phyloP scores from a whole-genome alignment of 2,113 vertebrate species.

The Poeciliopsis prolifica region DNA sequence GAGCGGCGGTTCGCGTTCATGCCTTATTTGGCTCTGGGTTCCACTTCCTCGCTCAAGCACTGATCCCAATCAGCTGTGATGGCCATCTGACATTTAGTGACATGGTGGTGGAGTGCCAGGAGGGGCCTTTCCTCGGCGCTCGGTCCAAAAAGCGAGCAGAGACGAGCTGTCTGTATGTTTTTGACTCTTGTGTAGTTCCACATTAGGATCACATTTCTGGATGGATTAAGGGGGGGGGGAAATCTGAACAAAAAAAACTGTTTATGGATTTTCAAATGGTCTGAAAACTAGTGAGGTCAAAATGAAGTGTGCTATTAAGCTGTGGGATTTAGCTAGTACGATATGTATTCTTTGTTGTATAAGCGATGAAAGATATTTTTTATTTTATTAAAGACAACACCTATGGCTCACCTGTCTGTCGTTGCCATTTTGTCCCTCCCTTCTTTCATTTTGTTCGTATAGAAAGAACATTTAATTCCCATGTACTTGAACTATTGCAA shows the following conservation, averaged over 20 bases:
- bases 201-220: conserved; percentile 12
- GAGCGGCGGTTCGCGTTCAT: conserved; percentile 47
- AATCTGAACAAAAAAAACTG: not conserved
- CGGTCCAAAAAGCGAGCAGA: conserved; percentile 40
- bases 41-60: conserved; percentile 57
- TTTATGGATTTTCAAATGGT: not conserved
- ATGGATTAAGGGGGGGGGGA: not conserved
- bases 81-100: conserved; percentile 89
- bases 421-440: too few relatives aligned
- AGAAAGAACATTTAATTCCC: too few relatives aligned
- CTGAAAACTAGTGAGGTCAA: not conserved
- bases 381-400: not conserved
- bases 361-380: not conserved
- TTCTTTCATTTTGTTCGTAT: too few relatives aligned
- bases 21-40: conserved; percentile 66
- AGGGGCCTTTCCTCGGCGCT: conserved; percentile 77
- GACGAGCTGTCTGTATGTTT: conserved; percentile 21
- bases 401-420: too few relatives aligned
- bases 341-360: not conserved
- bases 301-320: not conserved
- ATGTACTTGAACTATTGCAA: too few relatives aligned
- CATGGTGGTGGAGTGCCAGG: conserved; percentile 76
- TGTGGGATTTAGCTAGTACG: not conserved
- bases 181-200: not conserved
- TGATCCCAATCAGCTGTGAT: conserved; percentile 78